Percentiles rank a stretch among this genome's conserved stretches.
Conservation (phyloP, 2,113 vertebrate genomes). For the Channa argus region DNA sequence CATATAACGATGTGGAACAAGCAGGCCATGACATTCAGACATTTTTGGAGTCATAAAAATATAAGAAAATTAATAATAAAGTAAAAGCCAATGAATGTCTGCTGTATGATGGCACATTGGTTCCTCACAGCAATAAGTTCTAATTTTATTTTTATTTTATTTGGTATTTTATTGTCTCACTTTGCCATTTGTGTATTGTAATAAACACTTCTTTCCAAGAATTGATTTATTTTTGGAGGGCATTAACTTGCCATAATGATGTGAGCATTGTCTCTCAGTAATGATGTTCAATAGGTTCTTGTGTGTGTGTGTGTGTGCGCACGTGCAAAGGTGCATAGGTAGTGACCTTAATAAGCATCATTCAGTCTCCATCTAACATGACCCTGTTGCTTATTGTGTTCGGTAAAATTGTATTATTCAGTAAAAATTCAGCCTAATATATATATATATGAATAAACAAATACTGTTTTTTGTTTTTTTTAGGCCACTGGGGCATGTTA, state of each 20-base stretch:
- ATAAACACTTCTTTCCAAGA: background rate
- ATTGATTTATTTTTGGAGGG: constrained; percentile 30
- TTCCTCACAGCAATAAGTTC: background rate
- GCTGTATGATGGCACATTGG: background rate
- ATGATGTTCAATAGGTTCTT: constrained; percentile 29
- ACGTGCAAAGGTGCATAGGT: constrained; percentile 2
- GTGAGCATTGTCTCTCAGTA: constrained; percentile 26
- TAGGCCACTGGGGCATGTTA: constrained; percentile 11
- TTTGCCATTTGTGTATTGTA: background rate
- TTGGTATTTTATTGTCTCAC: background rate
- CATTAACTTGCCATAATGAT: constrained; percentile 16
- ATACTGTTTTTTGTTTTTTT: constrained; percentile 31
- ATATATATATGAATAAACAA: constrained; percentile 18
- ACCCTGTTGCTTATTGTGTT: constrained; percentile 49
- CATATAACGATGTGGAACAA: background rate
- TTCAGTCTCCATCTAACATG: constrained; percentile 48
- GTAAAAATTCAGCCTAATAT: constrained; percentile 7
- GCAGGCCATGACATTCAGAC: background rate
- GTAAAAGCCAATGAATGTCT: too few species aligned
- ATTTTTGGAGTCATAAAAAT: background rate
- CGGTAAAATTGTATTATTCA: constrained; percentile 43
- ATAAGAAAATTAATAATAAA: background rate
- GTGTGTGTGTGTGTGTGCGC: constrained; percentile 21
- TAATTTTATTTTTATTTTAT: too few species aligned
- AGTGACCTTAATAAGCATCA: constrained; percentile 61